Evolutionary conservation across 2,797 vertebrate genomes (phyloP).

Genomic region (Coregonus sp.): DNA sequence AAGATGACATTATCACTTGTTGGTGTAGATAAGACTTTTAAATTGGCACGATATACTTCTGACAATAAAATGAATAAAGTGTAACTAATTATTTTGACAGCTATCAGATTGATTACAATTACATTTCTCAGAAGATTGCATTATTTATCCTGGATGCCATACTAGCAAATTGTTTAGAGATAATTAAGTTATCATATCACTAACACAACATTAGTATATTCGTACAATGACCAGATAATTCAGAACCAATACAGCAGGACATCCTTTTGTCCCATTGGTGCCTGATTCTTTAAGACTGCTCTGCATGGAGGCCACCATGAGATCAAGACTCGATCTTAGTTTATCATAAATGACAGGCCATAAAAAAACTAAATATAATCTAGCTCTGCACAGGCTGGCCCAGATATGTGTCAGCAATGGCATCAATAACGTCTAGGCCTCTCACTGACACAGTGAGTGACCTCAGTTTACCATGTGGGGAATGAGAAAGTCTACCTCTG

Average conservation of each 20-base stretch:
- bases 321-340: slow-evolving; percentile 12
- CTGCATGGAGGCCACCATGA: neutral
- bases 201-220: neutral
- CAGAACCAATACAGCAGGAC: neutral
- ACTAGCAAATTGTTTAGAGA: neutral
- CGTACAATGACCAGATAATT: too few relatives aligned
- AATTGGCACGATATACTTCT: neutral
- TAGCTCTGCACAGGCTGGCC: slow-evolving; percentile 31
- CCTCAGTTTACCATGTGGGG: slow-evolving; percentile 29
- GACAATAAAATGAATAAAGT: neutral
- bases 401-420: slow-evolving; percentile 35
- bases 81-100: neutral
- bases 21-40: neutral
- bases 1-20: neutral
- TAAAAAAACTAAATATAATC: slow-evolving; percentile 57
- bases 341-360: slow-evolving; percentile 27
- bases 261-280: neutral
- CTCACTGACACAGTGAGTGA: slow-evolving; percentile 48
- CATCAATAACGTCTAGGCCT: slow-evolving; percentile 49
- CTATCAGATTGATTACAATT: neutral
- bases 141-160: neutral
- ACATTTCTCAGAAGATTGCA: too few relatives aligned
- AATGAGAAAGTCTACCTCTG: slow-evolving; percentile 36
- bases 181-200: neutral
- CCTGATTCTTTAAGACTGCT: neutral